Base-by-base conservation (phyloP, 2,113 vertebrate species). In the Xiphophorus couchianus region DNA sequence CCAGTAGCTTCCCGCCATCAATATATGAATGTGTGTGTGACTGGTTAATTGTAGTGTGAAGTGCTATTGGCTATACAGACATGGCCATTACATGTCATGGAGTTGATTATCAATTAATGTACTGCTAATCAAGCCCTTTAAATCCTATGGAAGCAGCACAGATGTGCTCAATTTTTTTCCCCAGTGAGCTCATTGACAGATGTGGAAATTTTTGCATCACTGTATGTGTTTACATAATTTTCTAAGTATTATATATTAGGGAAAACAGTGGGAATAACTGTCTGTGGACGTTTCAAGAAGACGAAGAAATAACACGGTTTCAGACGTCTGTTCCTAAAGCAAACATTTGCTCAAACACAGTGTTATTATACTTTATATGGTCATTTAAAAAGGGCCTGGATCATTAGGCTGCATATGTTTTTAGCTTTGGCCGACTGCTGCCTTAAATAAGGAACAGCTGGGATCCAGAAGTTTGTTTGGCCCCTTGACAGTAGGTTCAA, bases 401-500 rank as follows among this genome's bases (percentile, higher is more conserved):
- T 58, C 51, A 58, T 25, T 33, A 33, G 63, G 10, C 33, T 25
- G 30, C 4, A 37, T n/a, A 39, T 60, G 27, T 33, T 27, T 72
- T 68, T 33, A 37, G 1, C 69, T 17, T 31, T 82, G 62, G 64
- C 62, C 62, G 60, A 29, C 12, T 61, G 13, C 37, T 60, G 31
- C 74, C 64, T 62, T 65, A 67, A 48, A 62, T 44, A 62, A 54
- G 29, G 37, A 76, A 35, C 79, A 68, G 35, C 66, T 35, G 22
- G 64, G 69, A 66, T 39, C 42, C 5, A 66, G 75, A 75, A 63
- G 51, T 81, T 71, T 58, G 48, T 67, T 48, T 27, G 63, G n/a
- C 78, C 76, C 77, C 78, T 64, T 64, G 30, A 77, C 71, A 51
- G 42, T 73, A 22, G 66, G 44, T 66, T 83, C 66, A 78, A 74